These are phyloP conservation scores for Aphidoletes aphidimyza DNA, from an alignment of 2,888 invertebrate species.

Conservation along the genomic window DNA sequence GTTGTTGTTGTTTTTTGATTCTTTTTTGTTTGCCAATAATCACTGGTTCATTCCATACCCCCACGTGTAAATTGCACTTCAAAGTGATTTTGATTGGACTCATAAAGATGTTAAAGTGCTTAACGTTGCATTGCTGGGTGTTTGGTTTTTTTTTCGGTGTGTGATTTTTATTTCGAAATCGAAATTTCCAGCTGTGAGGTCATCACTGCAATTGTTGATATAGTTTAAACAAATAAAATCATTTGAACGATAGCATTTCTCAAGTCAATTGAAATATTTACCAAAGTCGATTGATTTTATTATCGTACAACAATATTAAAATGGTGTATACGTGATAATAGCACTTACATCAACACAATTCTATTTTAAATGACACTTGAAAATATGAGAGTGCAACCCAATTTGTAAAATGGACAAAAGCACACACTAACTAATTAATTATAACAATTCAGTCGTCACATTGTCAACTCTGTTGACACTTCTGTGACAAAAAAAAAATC, in stretches of 20 bases:
- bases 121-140: no score
- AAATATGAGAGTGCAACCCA: conserved; percentile 7
- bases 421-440: conserved; percentile 23
- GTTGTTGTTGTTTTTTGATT: no score
- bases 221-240: neutral
- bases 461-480: neutral
- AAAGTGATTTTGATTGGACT: neutral
- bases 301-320: conserved; percentile 44
- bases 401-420: neutral
- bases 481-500: no score
- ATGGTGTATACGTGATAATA: neutral
- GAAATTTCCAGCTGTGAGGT: conserved; percentile 32
- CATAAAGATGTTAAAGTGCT: no score
- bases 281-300: neutral
- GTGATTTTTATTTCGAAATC: neutral
- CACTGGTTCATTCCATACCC: no score
- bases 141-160: no score
- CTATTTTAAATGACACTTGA: conserved; percentile 3
- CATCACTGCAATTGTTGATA: neutral
- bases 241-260: neutral
- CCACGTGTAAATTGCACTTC: neutral
- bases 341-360: neutral
- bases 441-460: neutral
- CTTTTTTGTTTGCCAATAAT: no score
- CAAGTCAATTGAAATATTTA: neutral